A percentile compares a stretch with the other conserved stretches of the same genome.
phyloP scores from a whole-genome alignment of 23 tunicate genomes.

The Styela clava region DNA sequence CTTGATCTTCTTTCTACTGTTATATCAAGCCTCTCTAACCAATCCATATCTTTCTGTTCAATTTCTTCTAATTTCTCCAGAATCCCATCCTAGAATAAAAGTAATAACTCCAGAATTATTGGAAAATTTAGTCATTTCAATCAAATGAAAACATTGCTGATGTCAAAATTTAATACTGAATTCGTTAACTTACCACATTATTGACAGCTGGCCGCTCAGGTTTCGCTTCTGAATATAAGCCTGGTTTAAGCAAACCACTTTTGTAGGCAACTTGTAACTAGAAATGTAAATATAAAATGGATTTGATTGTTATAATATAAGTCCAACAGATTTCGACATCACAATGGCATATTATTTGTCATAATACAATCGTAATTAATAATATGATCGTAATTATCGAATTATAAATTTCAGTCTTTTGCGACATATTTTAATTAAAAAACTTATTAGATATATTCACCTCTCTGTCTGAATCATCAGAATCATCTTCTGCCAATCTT shows the following conservation, averaged over 20 bases:
- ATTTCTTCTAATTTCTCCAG: slow-evolving; percentile 69
- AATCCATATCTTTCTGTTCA: slow-evolving; percentile 58
- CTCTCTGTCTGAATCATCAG: slow-evolving; percentile 66
- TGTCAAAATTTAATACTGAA: no score
- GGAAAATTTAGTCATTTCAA: no score
- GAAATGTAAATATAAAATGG: slow-evolving; percentile 5
- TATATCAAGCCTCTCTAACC: slow-evolving; percentile 90
- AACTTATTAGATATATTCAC: no score
- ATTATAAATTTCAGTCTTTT: no score
- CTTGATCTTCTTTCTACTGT: slow-evolving; percentile 43
- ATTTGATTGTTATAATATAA: no score
- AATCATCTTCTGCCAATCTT: slow-evolving; percentile 29
- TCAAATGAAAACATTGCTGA: no score
- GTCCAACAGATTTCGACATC: no score
- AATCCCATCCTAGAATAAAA: slow-evolving; percentile 70
- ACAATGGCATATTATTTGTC: no score
- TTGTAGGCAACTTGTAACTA: slow-evolving; percentile 74
- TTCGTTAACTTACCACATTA: slow-evolving; percentile 46
- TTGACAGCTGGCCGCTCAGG: slow-evolving; percentile 57
- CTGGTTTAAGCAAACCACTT: slow-evolving; percentile 64
- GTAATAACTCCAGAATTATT: no score
- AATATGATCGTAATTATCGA: no score
- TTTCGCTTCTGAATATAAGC: slow-evolving; percentile 44
- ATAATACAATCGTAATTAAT: no score
- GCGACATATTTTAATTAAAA: no score